A percentile compares a stretch with the other conserved stretches of the same genome.
Conservation (phyloP, 2,113 vertebrate species). For the Chelonoidis abingdonii region DNA sequence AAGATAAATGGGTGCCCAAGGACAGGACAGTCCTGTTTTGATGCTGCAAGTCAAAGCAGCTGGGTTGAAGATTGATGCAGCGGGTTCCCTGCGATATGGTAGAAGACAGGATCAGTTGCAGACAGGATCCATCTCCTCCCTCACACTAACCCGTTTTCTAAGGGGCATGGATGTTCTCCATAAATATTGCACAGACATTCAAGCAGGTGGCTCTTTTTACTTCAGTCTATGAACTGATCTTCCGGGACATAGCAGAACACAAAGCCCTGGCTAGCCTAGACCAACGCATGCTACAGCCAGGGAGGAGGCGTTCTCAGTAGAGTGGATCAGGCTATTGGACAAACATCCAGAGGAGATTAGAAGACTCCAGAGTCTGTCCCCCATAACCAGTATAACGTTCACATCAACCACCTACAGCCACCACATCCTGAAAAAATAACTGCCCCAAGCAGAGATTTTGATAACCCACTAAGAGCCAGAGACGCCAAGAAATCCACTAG, state of each 20-base stretch:
- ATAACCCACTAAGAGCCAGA: background rate
- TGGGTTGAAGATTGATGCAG: no score
- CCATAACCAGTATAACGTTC: background rate
- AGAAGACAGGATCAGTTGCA: no score
- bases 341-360: background rate
- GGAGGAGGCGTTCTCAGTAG: background rate
- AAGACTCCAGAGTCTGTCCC: background rate
- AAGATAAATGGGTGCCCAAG: no score
- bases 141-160: no score
- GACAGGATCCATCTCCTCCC: no score
- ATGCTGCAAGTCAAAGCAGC: no score
- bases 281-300: background rate
- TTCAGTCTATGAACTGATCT: background rate
- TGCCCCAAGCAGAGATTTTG: fast-evolving
- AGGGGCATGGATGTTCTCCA: no score
- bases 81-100: no score
- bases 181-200: no score
- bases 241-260: background rate
- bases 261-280: background rate
- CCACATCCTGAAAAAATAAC: background rate
- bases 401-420: background rate
- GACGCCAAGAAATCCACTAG: background rate
- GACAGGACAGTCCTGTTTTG: no score
- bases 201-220: no score
- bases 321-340: background rate